phyloP scores from a whole-genome alignment of 2,797 vertebrate species.

The Myioborus melanocephalus region DNA sequence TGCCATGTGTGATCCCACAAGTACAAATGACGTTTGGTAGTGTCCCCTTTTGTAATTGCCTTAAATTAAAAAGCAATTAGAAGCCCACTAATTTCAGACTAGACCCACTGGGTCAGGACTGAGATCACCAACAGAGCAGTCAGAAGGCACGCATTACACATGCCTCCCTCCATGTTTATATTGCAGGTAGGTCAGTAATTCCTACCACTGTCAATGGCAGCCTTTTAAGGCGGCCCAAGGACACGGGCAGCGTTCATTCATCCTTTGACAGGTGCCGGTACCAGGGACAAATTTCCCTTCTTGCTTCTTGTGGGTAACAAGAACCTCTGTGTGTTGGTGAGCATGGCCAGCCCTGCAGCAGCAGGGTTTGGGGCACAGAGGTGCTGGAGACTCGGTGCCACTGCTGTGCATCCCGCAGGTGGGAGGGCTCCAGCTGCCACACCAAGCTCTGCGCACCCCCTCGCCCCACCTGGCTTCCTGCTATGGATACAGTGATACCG shows the following conservation, averaged over 20 bases:
- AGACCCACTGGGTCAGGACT: conserved; percentile 60
- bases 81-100: conserved; percentile 56
- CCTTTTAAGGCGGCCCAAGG: not conserved
- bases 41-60: conserved; percentile 58
- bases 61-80: conserved; percentile 73
- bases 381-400: fast-evolving
- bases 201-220: conserved; percentile 1
- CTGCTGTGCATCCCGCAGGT: fast-evolving
- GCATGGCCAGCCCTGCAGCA: fast-evolving
- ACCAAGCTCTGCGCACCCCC: not conserved
- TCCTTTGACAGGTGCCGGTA: not conserved
- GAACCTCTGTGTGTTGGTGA: not conserved
- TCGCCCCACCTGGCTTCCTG: not conserved
- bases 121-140: conserved; percentile 29
- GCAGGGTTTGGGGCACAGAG: not conserved
- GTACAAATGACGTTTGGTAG: conserved; percentile 45
- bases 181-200: conserved; percentile 33
- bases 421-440: not conserved
- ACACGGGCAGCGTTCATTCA: not conserved
- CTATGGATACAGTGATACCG: not conserved
- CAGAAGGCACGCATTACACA: conserved; percentile 11
- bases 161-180: conserved; percentile 20
- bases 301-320: not conserved
- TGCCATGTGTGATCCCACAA: not conserved
- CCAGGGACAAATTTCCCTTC: not conserved